Percentiles rank a stretch among this genome's conserved stretches.
Evolutionary conservation across 2,888 invertebrate genomes (phyloP).

Genomic region (Endotricha flammealis): DNA sequence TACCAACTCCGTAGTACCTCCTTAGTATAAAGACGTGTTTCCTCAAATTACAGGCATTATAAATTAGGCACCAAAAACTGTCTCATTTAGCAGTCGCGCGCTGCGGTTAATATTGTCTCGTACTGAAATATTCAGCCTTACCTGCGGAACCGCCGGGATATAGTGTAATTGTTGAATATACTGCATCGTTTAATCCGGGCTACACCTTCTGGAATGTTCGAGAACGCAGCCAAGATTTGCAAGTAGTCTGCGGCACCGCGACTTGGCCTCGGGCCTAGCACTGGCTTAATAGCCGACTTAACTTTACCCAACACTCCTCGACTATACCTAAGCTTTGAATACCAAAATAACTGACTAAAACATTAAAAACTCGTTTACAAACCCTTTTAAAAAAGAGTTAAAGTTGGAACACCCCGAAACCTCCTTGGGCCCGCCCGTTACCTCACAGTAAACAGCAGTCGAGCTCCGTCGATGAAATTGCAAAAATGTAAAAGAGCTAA

Average conservation of each 20-base stretch:
- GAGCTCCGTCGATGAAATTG: conserved; percentile 73
- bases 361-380: conserved; percentile 63
- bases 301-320: conserved; percentile 46
- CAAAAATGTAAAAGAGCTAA: conserved; percentile 79
- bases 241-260: conserved; percentile 56
- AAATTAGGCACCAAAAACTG: conserved; percentile 72
- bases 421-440: conserved; percentile 47
- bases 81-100: conserved; percentile 80
- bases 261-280: conserved; percentile 70
- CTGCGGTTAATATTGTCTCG: conserved; percentile 75
- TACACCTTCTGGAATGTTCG: conserved; percentile 75
- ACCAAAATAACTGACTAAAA: conserved; percentile 44
- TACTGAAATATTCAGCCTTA: conserved; percentile 69
- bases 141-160: conserved; percentile 62
- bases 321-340: conserved; percentile 31
- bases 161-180: conserved; percentile 73
- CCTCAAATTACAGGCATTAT: conserved; percentile 60
- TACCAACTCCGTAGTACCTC: too few relatives aligned
- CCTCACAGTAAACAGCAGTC: conserved; percentile 61
- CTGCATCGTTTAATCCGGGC: conserved; percentile 70
- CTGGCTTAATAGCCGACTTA: conserved; percentile 60
- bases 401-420: conserved; percentile 55
- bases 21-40: conserved; percentile 34
- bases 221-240: conserved; percentile 73
- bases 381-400: conserved; percentile 63